These are phyloP conservation scores for Rhopalosiphum maidis DNA, from an alignment of 1,140 invertebrate genomes.

Conservation along the genomic window DNA sequence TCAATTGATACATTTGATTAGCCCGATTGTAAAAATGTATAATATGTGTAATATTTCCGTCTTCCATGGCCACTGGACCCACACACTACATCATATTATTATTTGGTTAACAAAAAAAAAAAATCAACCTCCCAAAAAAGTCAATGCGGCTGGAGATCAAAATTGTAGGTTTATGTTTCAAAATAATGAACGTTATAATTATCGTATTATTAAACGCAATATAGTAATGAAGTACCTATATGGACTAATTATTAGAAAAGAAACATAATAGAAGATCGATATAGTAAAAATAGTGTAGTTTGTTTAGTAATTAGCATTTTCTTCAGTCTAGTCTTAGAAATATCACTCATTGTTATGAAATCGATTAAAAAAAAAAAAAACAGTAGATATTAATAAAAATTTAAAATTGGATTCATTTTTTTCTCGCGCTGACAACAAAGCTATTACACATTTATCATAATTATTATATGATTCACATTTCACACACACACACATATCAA, in stretches of 20 bases:
- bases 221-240: not conserved
- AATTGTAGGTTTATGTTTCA: not conserved
- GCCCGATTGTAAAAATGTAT: constrained; percentile 17
- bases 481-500: not conserved
- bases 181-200: not conserved
- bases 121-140: not conserved
- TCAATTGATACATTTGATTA: constrained; percentile 54
- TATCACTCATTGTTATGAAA: not conserved
- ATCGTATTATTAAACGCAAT: not conserved
- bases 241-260: not conserved
- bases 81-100: constrained; percentile 34
- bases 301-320: not conserved
- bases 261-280: not conserved
- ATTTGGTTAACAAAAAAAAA: not conserved
- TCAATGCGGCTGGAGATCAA: not conserved
- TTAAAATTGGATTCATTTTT: not conserved
- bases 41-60: constrained; percentile 30
- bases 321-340: not conserved
- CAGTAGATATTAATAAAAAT: not conserved
- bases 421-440: not conserved
- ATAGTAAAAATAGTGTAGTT: not conserved
- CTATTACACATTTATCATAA: not conserved
- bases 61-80: constrained; percentile 27
- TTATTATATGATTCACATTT: constrained; percentile 16
- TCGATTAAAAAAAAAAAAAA: not conserved